These are phyloP conservation scores for Ormyrus thymus DNA, from an alignment of 2,888 invertebrate species.

Conservation along the genomic window DNA sequence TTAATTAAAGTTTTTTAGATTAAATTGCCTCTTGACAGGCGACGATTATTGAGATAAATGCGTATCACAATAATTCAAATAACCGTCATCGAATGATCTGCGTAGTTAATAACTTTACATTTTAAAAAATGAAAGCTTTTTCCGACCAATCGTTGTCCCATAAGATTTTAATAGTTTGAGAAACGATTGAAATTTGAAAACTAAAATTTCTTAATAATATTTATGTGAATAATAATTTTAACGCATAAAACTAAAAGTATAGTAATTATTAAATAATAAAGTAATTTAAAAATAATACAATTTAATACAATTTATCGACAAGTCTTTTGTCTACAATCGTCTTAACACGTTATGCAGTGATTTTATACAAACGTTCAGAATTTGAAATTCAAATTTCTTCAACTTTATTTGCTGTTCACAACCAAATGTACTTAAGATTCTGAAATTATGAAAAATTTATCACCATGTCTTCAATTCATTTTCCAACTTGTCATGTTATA, in stretches of 20 bases:
- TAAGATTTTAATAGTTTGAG: constrained; percentile 4
- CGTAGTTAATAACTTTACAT: constrained; percentile 6
- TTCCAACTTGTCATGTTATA: too few species aligned
- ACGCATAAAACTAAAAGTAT: constrained; percentile 6
- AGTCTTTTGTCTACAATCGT: constrained; percentile 13
- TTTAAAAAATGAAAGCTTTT: constrained; percentile 43
- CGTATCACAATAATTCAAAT: constrained; percentile 18
- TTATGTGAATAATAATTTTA: background rate
- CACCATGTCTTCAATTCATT: background rate
- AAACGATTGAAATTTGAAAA: background rate
- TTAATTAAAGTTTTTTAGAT: constrained; percentile 43
- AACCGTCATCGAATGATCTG: background rate
- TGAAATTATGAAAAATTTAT: constrained; percentile 6
- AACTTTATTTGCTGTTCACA: background rate
- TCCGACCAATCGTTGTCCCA: background rate
- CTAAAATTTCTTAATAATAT: too few species aligned
- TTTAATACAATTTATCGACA: constrained; percentile 18
- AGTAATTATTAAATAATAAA: constrained; percentile 16
- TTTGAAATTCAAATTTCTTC: background rate
- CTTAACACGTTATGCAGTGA: too few species aligned
- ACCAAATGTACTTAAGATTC: background rate
- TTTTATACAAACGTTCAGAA: background rate
- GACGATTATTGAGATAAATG: constrained; percentile 22
- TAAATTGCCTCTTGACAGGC: constrained; percentile 27
- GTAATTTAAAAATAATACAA: constrained; percentile 28